Base-by-base conservation (phyloP, 2,113 vertebrate genomes). In the Psilopsiagon aymara region DNA sequence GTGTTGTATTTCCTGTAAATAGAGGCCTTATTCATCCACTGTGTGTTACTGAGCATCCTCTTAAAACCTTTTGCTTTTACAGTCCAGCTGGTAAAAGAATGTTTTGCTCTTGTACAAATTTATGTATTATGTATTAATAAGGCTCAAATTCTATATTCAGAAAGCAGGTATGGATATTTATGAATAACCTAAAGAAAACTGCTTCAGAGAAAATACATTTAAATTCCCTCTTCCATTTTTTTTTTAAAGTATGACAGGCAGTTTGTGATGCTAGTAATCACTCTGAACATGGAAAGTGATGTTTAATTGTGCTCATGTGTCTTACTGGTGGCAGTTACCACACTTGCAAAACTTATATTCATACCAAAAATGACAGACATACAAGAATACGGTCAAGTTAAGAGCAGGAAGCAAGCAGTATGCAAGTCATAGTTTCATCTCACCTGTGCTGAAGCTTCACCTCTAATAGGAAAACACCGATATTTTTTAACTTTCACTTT, bases 121-220 rank as follows among this genome's bases (percentile, higher is more conserved):
- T 91, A 90, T 79, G 55, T 31, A 64, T 86, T 85, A 78, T 52
- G 55, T 64, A 73, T 83, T 94, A 96, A 91, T 85, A 92, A 92
- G 69, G 28, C 29, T 75, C 57, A 84, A 88, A 85, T 91, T 73
- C 53, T 77, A 24, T 46, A 73, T 87, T 90, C 67, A 88, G n/a
- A 91, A 87, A 87, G 53, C n/a, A 93, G 64, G 53, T 76, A 88
- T 2, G 9, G 89, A 59, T 94, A 89, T 85, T 87, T 91, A 92
- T 39, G 63, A 91, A 82, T 77, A 90, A 89, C 9, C 51, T 55
- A 84, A 91, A 69, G 37, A 85, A 92, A 94, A 66, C 0, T 46
- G 43, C 74, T 73, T 82, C 64, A 89, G 6, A 73, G 66, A 91
- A 92, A 85, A 91, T 57, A 86, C 17, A 84, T 82, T 69, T 80